Conservation (phyloP, 1,140 invertebrate species). For the Reticulitermes speratus region DNA sequence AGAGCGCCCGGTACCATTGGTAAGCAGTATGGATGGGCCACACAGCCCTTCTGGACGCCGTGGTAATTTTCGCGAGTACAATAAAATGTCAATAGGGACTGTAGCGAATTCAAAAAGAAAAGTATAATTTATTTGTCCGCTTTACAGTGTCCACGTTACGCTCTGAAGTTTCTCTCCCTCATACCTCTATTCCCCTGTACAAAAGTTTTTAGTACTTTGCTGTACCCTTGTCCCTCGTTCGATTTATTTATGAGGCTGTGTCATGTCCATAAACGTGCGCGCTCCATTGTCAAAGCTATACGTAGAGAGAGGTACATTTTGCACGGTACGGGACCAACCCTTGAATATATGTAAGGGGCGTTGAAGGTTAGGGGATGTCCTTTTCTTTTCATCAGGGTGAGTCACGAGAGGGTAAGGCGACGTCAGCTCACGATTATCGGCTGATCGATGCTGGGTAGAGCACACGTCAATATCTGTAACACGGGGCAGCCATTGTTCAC, state of each 20-base stretch:
- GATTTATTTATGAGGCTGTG: constrained; percentile 3
- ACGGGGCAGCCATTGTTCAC: constrained; percentile 2
- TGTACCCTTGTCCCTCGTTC: not conserved
- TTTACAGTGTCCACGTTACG: not conserved
- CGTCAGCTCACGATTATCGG: not conserved
- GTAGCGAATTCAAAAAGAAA: not conserved
- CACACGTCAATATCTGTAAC: not conserved
- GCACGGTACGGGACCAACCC: not conserved
- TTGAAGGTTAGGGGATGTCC: constrained; percentile 4
- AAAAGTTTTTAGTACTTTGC: constrained; percentile 14
- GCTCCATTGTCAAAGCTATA: not conserved
- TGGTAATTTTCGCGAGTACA: no score
- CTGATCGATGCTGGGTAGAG: constrained; percentile 8
- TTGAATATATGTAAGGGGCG: constrained; percentile 6
- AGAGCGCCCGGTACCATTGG: no score
- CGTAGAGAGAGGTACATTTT: not conserved
- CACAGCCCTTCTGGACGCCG: no score
- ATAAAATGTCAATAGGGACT: not conserved
- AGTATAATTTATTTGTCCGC: not conserved
- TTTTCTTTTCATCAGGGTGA: constrained; percentile 16
- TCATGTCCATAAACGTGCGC: not conserved
- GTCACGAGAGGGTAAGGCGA: not conserved
- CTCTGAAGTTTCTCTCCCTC: no score
- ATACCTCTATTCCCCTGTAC: not conserved
- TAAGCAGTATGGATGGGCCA: no score